These are phyloP conservation scores for Orthosia incerta DNA, from an alignment of 2,888 invertebrate species.

Conservation along the genomic window DNA sequence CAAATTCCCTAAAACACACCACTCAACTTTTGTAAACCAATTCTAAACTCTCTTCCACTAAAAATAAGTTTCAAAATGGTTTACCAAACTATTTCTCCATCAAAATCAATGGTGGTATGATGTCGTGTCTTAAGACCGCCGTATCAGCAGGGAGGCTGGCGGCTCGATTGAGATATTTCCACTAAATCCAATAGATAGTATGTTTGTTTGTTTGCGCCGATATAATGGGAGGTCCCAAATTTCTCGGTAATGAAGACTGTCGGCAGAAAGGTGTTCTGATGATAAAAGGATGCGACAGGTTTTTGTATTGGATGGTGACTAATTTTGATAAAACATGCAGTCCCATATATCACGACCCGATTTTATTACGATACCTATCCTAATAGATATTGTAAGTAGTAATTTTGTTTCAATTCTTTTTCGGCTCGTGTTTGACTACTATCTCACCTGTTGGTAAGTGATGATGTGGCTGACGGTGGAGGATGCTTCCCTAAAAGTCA, in stretches of 20 bases:
- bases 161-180: slow-evolving; percentile 84
- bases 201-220: slow-evolving; percentile 78
- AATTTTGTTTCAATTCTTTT: too few relatives aligned
- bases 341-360: too few relatives aligned
- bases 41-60: fast-evolving
- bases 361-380: not conserved
- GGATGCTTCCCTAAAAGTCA: too few relatives aligned
- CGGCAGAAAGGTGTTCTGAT: slow-evolving; percentile 38
- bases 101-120: slow-evolving; percentile 61
- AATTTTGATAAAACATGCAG: slow-evolving; percentile 41
- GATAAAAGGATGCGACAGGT: slow-evolving; percentile 29
- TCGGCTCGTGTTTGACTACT: too few relatives aligned
- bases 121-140: slow-evolving; percentile 73
- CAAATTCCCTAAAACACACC: slow-evolving; percentile 9
- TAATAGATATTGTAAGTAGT: too few relatives aligned
- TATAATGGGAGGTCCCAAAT: slow-evolving; percentile 79
- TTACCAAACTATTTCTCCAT: slow-evolving; percentile 14
- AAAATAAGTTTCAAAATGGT: slow-evolving; percentile 44
- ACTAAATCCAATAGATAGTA: slow-evolving; percentile 77
- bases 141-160: slow-evolving; percentile 79
- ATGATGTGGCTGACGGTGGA: too few relatives aligned
- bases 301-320: slow-evolving; percentile 40
- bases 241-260: slow-evolving; percentile 77
- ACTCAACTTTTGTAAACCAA: not conserved
- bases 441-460: too few relatives aligned